Conservation (phyloP, 2,888 invertebrate genomes). For the Yponomeuta evonymella region DNA sequence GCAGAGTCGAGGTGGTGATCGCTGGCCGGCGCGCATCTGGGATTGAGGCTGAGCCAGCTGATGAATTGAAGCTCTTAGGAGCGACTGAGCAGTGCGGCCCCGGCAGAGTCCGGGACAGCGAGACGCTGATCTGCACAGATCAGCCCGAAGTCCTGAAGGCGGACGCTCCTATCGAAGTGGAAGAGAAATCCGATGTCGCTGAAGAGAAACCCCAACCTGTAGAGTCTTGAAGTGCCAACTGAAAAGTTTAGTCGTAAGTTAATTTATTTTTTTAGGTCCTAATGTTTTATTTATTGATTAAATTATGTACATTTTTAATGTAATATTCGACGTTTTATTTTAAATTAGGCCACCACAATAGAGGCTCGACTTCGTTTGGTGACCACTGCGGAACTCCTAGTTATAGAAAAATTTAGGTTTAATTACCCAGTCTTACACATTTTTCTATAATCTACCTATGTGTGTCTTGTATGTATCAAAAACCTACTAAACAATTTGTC, state of each 20-base stretch:
- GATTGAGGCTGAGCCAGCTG: slow-evolving; percentile 32
- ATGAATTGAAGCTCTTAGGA: slow-evolving; percentile 77
- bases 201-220: slow-evolving; percentile 20
- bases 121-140: slow-evolving; percentile 76
- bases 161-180: slow-evolving; percentile 16
- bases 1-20: slow-evolving; percentile 56
- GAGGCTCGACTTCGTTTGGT: too few species aligned
- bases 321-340: slow-evolving; percentile 31
- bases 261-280: neutral
- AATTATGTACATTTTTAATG: neutral
- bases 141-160: slow-evolving; percentile 16
- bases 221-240: neutral
- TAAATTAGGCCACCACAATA: slow-evolving; percentile 24
- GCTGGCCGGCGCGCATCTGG: slow-evolving; percentile 46
- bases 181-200: slow-evolving; percentile 17
- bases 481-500: too few species aligned
- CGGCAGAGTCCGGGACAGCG: slow-evolving; percentile 80
- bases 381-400: too few species aligned
- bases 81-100: slow-evolving; percentile 86
- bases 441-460: too few species aligned
- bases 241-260: neutral
- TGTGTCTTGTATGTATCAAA: too few species aligned
- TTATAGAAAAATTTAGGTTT: too few species aligned
- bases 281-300: neutral
- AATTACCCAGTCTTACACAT: too few species aligned